Percentiles rank a stretch among this genome's conserved stretches.
phyloP scores from a whole-genome alignment of 2,888 invertebrate genomes.

The Orthosia gracilis region DNA sequence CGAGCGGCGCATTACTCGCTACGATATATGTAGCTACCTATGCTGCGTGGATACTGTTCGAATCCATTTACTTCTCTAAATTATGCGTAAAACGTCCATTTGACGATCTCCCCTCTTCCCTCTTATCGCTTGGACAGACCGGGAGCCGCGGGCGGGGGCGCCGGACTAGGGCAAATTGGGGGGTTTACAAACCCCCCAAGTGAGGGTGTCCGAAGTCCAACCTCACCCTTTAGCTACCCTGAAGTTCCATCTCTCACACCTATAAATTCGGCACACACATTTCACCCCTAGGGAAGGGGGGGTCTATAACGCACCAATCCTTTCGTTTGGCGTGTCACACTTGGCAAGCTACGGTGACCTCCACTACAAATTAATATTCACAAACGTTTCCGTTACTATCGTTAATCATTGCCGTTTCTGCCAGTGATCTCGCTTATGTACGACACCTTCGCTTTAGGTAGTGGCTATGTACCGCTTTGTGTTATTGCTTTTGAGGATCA shows the following conservation, averaged over 20 bases:
- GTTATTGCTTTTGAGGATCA: conserved; percentile 43
- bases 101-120: conserved; percentile 91
- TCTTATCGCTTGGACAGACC: conserved; percentile 91
- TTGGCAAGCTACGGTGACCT: conserved; percentile 88
- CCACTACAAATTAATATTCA: conserved; percentile 91
- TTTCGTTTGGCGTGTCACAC: conserved; percentile 90
- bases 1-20: conserved; percentile 75
- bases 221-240: conserved; percentile 91
- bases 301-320: conserved; percentile 88
- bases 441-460: conserved; percentile 60
- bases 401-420: conserved; percentile 88
- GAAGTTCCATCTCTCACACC: conserved; percentile 91
- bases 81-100: conserved; percentile 92
- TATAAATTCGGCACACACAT: conserved; percentile 91
- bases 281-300: conserved; percentile 86
- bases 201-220: conserved; percentile 89
- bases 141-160: conserved; percentile 89
- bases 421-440: conserved; percentile 75
- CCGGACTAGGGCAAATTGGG: conserved; percentile 91
- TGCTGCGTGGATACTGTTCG: conserved; percentile 89
- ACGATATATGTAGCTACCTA: conserved; percentile 82
- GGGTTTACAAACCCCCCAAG: conserved; percentile 85
- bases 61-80: conserved; percentile 92
- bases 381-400: conserved; percentile 89
- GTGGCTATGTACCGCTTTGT: conserved; percentile 43